Evolutionary conservation across 2,113 vertebrate species (phyloP).

Genomic region (Petrocephalus microphthalmus): DNA sequence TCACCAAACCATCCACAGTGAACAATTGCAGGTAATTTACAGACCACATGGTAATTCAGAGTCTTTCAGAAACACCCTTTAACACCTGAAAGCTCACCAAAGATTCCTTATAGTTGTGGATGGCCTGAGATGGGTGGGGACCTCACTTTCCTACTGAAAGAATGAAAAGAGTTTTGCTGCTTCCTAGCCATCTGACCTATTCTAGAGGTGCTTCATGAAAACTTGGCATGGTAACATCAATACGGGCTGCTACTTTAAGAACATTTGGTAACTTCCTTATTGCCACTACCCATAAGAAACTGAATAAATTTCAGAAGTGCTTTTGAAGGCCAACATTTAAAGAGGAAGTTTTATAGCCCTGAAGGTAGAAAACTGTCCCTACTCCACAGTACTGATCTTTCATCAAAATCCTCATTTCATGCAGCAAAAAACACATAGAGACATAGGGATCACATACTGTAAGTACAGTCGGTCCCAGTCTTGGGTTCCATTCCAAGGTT

Average conservation of each 20-base stretch:
- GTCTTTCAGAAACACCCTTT: background rate
- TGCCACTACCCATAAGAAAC: background rate
- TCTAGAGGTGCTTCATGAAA: conserved; percentile 13
- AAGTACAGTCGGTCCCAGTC: background rate
- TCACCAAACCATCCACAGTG: background rate
- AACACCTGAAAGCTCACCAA: background rate
- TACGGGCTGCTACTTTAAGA: background rate
- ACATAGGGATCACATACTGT: background rate
- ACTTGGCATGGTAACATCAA: conserved; percentile 6
- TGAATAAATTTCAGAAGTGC: background rate
- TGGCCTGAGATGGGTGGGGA: background rate
- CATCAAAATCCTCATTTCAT: background rate
- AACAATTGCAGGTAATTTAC: background rate
- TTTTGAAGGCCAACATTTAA: background rate
- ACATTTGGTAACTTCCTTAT: conserved; percentile 14
- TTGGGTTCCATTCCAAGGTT: background rate
- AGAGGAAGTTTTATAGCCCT: background rate
- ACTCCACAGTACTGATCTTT: conserved; percentile 17
- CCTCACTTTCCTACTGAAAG: background rate
- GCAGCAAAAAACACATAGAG: background rate
- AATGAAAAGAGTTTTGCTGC: conserved; percentile 22
- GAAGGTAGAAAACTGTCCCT: background rate
- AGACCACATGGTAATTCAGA: background rate
- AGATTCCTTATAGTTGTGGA: background rate
- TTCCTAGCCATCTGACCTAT: conserved; percentile 16